Evolutionary conservation across 2,888 invertebrate species (phyloP).

Genomic region (Clepsis dumicolana): DNA sequence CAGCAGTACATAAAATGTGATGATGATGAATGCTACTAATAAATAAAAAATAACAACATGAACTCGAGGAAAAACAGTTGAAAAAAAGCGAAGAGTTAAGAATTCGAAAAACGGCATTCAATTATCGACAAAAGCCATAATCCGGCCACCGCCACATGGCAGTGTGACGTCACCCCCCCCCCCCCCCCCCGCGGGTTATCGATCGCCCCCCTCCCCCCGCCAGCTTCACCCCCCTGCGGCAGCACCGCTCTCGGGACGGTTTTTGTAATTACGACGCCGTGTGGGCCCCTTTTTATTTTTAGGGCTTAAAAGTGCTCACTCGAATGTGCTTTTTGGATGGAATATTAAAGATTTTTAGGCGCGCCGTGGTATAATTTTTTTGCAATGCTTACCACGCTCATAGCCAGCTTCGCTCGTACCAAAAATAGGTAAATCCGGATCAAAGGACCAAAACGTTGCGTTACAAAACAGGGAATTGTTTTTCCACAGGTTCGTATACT

Average conservation of each 20-base stretch:
- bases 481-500: too few species aligned
- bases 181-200: conserved; percentile 64
- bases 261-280: conserved; percentile 39
- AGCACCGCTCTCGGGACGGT: conserved; percentile 20
- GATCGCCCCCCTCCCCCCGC: conserved; percentile 63
- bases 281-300: conserved; percentile 34
- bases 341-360: neutral
- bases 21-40: too few species aligned
- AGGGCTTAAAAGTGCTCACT: conserved; percentile 14
- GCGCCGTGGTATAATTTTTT: neutral
- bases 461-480: too few species aligned
- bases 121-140: conserved; percentile 34
- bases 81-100: conserved; percentile 2
- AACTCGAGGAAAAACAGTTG: neutral
- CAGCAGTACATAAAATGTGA: too few species aligned
- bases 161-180: conserved; percentile 74
- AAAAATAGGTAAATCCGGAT: neutral
- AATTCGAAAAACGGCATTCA: conserved; percentile 31
- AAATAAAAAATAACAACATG: too few species aligned
- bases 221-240: conserved; percentile 48
- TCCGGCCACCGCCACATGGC: conserved; percentile 48
- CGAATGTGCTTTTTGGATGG: conserved; percentile 14
- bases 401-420: neutral
- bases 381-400: neutral
- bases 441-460: too few species aligned